Conservation (phyloP, 2,113 vertebrate genomes). For the Anarhynchus alexandrinus region DNA sequence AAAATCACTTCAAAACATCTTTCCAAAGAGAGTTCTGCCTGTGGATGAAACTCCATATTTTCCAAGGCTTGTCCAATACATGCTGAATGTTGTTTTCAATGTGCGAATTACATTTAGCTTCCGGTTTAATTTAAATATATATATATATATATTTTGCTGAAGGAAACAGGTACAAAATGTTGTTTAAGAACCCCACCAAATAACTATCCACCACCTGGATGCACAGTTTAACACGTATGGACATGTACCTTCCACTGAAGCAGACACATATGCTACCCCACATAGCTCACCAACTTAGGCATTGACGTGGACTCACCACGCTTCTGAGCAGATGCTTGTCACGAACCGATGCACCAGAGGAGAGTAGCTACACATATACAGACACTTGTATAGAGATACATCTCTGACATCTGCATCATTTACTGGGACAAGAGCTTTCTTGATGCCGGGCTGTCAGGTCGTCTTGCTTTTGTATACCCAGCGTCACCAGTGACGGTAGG, state of each 20-base stretch:
- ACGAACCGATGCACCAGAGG: background rate
- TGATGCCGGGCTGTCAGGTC: background rate
- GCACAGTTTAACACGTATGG: background rate
- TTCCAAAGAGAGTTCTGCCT: background rate
- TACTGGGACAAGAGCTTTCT: background rate
- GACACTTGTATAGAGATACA: background rate
- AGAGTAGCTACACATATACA: background rate
- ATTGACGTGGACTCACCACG: fast-evolving
- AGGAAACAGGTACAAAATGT: background rate
- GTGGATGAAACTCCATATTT: background rate
- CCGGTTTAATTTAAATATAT: background rate
- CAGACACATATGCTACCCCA: background rate
- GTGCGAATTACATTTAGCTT: background rate
- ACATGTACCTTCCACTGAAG: background rate
- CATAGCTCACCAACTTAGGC: background rate
- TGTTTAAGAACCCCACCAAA: background rate
- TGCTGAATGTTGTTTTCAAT: background rate
- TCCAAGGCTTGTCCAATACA: background rate
- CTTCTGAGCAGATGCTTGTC: background rate
- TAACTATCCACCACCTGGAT: background rate
- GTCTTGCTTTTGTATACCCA: background rate
- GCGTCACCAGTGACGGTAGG: fast-evolving
- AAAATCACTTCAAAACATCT: background rate
- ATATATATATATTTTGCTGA: background rate
- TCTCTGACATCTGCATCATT: background rate